Percentiles rank a stretch among this genome's conserved stretches.
Conservation (phyloP, 2,888 invertebrate species). For the Rhyacophila evoluta region DNA sequence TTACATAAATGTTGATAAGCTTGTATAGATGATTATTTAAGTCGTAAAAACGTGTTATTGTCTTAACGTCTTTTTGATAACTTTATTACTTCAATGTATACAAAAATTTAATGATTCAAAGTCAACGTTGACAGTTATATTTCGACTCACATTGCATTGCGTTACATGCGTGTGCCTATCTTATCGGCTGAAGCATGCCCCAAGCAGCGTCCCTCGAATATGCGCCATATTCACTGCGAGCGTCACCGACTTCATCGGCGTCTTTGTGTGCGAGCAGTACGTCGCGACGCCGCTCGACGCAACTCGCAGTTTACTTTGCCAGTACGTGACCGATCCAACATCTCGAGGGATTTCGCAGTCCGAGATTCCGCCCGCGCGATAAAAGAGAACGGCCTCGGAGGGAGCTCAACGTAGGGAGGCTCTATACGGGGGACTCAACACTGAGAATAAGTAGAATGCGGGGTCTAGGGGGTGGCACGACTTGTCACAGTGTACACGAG, state of each 20-base stretch:
- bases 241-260: not conserved
- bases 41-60: too few species aligned
- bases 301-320: constrained; percentile 50
- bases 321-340: constrained; percentile 54
- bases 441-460: not conserved
- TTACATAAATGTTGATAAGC: too few species aligned
- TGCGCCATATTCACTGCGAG: not conserved
- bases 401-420: constrained; percentile 6
- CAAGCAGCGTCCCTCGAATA: not conserved
- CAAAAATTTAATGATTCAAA: too few species aligned
- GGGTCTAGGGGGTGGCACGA: not conserved
- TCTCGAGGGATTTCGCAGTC: constrained; percentile 53
- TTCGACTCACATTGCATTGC: not conserved
- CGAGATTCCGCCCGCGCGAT: constrained; percentile 51
- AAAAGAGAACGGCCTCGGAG: constrained; percentile 38
- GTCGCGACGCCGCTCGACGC: not conserved
- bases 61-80: too few species aligned
- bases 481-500: constrained; percentile 32
- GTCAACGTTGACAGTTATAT: not conserved
- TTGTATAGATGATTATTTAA: too few species aligned
- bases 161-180: not conserved
- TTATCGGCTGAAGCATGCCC: not conserved
- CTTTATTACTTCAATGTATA: too few species aligned
- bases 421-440: not conserved
- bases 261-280: not conserved